Percentiles rank a stretch among this genome's conserved stretches.
phyloP scores from a whole-genome alignment of 2,888 invertebrate genomes.

The Piscicola geometra region DNA sequence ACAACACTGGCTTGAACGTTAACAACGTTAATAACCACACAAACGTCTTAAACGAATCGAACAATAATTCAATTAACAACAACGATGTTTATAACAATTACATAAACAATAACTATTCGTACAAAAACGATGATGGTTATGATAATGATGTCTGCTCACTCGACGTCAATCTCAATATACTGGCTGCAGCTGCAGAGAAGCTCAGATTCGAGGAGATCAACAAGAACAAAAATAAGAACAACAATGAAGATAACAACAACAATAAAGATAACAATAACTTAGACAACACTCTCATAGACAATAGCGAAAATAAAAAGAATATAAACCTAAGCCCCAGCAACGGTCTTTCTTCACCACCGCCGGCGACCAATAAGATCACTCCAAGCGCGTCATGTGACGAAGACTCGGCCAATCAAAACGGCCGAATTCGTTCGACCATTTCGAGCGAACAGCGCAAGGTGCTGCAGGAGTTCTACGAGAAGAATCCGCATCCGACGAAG shows the following conservation, averaged over 20 bases:
- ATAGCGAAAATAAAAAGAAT: too few species aligned
- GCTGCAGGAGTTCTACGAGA: constrained; percentile 79
- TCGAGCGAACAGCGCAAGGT: constrained; percentile 86
- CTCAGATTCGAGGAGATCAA: constrained; percentile 25
- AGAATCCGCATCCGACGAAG: constrained; percentile 86
- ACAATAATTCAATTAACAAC: too few species aligned
- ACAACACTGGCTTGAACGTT: neutral
- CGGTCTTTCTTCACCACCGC: neutral
- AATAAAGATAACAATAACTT: too few species aligned
- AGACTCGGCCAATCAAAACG: constrained; percentile 51
- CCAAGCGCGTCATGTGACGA: neutral
- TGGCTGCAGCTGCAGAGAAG: constrained; percentile 35
- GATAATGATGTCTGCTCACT: too few species aligned
- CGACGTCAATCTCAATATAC: constrained; percentile 30
- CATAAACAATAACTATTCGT: too few species aligned
- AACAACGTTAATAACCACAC: neutral
- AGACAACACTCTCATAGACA: too few species aligned
- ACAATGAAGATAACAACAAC: neutral
- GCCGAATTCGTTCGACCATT: constrained; percentile 84
- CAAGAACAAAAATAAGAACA: constrained; percentile 1
- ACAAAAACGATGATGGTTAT: neutral
- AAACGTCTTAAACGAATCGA: neutral
- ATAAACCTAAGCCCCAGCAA: too few species aligned
- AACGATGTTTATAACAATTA: too few species aligned
- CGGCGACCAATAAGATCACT: neutral